Percentiles rank a stretch among this genome's conserved stretches.
Conservation (phyloP, 2,113 vertebrate genomes). For the Ardeotis arabs region DNA sequence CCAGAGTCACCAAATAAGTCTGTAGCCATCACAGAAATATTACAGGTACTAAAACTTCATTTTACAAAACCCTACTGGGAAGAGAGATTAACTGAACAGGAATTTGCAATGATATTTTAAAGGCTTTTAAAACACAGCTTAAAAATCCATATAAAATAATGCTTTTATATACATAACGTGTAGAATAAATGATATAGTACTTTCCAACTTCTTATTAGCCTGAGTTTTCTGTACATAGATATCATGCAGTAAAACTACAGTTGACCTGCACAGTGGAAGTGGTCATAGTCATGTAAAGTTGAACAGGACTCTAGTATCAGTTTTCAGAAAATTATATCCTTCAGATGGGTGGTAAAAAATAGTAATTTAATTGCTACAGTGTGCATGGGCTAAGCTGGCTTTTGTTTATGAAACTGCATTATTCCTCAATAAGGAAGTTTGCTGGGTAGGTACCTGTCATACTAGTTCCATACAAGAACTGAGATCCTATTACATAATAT, state of each 20-base stretch:
- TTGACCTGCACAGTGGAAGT: not conserved
- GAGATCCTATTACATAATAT: not conserved
- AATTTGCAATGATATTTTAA: not conserved
- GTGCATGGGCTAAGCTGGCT: not conserved
- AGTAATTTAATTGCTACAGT: not conserved
- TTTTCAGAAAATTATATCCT: not conserved
- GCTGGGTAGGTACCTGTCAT: not conserved
- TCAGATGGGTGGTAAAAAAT: not conserved
- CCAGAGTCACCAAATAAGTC: not conserved
- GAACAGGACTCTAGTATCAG: not conserved
- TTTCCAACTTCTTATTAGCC: not conserved
- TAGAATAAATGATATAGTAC: not conserved
- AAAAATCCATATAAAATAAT: not conserved
- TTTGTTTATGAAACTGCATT: not conserved
- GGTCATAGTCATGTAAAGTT: not conserved
- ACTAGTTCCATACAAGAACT: not conserved
- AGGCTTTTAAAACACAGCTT: not conserved
- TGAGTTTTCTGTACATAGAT: not conserved
- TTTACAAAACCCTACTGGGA: not conserved
- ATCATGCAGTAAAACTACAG: not conserved
- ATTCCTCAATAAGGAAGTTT: not conserved
- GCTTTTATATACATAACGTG: not conserved
- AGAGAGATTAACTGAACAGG: not conserved
- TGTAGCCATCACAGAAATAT: not conserved
- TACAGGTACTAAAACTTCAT: not conserved